Base-by-base conservation (phyloP, 2,888 invertebrate species). In the Synanthedon myopaeformis region DNA sequence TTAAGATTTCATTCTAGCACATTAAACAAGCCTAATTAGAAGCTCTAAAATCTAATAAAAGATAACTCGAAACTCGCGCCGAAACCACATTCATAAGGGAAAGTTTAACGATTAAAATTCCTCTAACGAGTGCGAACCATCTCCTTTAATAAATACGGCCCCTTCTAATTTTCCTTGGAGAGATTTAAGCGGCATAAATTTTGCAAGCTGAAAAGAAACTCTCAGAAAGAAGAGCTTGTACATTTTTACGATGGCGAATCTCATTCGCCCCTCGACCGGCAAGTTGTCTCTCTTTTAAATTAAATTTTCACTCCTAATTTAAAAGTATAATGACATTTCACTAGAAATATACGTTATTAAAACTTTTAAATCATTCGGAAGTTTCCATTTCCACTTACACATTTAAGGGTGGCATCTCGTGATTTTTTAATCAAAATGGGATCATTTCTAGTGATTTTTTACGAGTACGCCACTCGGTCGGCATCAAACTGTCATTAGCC, bases 301-400 rank as follows among this genome's bases (percentile, higher is more conserved):
- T 88, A 88, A 88, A 88, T 88, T 88, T 88, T 88, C 87, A 87
- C 87, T 87, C 85, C 84, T 82, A 88, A 88, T 88, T 88, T 88
- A 87, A 88, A 88, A 88, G 88, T 88, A 88, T 88, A 88, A 88
- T 88, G 88, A 88, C 88, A 88, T 88, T 84, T 82, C 80, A 87
- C 84, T 88, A 82, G 88, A 79, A 87, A 82, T 83, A 23, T 23
- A 75, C 79, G 85, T 88, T 88, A 88, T 88, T 88, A 88, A 88
- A 88, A 88, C 82, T 85, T 87, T 85, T 88, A 88, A 88, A 88
- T 88, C 88, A 88, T 88, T 82, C 79, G 76, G 76, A 82, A 81
- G 76, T 80, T 79, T 77, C 73, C 71, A 74, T 77, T 69, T 72
- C 77, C 8, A 35, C 8, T 35, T 72, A 66, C 67, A 69, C 69